phyloP scores from a whole-genome alignment of 1,140 invertebrate genomes.

The Thrips palmi region DNA sequence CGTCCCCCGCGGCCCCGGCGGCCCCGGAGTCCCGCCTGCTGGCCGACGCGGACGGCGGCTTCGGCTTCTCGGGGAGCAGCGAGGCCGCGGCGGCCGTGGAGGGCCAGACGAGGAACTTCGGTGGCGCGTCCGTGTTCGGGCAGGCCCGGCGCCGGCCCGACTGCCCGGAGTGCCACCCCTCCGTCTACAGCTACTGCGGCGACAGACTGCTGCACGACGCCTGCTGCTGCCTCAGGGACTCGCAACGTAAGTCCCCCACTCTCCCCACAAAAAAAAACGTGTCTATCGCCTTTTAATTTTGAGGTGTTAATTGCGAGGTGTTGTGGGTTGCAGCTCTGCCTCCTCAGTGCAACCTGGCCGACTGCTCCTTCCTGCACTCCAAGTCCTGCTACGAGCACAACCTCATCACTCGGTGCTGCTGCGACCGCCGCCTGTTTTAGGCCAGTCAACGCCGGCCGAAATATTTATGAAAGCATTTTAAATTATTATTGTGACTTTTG shows the following conservation, averaged over 20 bases:
- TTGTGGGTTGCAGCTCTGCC: conserved; percentile 22
- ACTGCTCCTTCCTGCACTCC: conserved; percentile 51
- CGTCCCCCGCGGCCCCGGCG: too few relatives aligned
- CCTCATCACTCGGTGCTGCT: conserved; percentile 51
- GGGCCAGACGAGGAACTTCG: too few relatives aligned
- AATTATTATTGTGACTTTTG: too few relatives aligned
- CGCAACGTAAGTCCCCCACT: conserved; percentile 28
- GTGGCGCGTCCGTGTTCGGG: conserved; percentile 3
- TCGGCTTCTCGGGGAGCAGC: too few relatives aligned
- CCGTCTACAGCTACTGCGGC: conserved; percentile 52
- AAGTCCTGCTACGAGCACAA: conserved; percentile 50
- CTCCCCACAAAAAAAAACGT: not conserved
- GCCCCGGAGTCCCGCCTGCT: too few relatives aligned
- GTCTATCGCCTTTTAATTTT: not conserved
- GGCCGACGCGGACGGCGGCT: too few relatives aligned
- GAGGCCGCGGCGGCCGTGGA: too few relatives aligned
- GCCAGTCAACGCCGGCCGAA: too few relatives aligned
- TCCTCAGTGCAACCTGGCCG: conserved; percentile 38
- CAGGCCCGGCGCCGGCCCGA: conserved; percentile 11
- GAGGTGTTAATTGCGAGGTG: not conserved
- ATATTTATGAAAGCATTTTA: too few relatives aligned
- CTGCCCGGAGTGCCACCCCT: conserved; percentile 52
- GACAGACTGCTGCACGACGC: conserved; percentile 53
- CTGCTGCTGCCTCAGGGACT: conserved; percentile 40
- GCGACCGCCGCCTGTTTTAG: too few relatives aligned